Percentiles rank a stretch among this genome's conserved stretches.
phyloP scores from a whole-genome alignment of 2,113 vertebrate genomes.

The Leiothrix lutea region DNA sequence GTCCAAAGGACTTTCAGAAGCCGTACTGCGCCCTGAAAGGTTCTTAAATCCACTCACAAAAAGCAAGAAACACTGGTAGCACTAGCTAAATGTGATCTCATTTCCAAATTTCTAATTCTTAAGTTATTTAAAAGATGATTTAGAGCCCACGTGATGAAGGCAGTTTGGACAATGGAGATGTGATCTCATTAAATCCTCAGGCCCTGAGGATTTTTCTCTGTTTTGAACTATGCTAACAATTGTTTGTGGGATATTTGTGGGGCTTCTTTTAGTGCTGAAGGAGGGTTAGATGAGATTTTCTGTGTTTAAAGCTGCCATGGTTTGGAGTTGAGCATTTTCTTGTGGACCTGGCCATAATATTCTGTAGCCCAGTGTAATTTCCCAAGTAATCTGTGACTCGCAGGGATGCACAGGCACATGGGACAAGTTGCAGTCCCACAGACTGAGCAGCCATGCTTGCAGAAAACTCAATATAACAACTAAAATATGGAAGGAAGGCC shows the following conservation, averaged over 20 bases:
- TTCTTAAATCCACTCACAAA: neutral
- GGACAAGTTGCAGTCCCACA: neutral
- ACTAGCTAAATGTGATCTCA: neutral
- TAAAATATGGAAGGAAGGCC: neutral
- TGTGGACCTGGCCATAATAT: neutral
- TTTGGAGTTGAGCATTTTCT: neutral
- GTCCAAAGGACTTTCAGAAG: neutral
- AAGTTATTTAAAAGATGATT: slow-evolving; percentile 42
- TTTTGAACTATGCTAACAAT: neutral
- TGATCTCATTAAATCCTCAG: neutral
- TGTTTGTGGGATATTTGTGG: neutral
- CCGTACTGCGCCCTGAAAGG: neutral
- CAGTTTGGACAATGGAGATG: neutral
- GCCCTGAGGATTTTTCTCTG: slow-evolving; percentile 12
- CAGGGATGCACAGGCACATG: neutral
- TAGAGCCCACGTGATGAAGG: slow-evolving; percentile 11
- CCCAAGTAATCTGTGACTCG: neutral
- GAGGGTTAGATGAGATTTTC: neutral
- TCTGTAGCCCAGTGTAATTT: neutral
- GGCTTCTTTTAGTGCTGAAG: neutral
- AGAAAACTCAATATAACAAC: neutral
- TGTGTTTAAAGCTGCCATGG: neutral
- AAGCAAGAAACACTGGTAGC: neutral
- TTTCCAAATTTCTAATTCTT: slow-evolving; percentile 51
- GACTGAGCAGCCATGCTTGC: neutral